Conservation (phyloP, 2,113 vertebrate species). For the Odobenus rosmarus region DNA sequence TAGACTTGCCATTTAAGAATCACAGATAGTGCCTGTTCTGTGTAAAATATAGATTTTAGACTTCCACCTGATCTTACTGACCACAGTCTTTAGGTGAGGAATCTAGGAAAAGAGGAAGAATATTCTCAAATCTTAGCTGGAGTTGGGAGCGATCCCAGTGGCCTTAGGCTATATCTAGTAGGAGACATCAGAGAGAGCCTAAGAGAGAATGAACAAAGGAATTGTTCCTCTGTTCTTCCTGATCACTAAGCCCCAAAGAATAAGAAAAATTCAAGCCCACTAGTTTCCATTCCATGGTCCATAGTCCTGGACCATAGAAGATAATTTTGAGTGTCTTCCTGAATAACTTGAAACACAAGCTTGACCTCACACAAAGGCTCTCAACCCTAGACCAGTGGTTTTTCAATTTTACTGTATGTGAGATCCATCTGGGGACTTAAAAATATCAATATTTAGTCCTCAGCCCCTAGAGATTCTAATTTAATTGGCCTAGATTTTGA, state of each 20-base stretch:
- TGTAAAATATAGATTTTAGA: neutral
- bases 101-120: neutral
- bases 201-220: neutral
- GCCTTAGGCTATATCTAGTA: neutral
- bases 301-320: neutral
- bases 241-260: neutral
- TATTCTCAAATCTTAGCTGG: neutral
- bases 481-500: neutral
- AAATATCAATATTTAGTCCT: neutral
- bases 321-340: neutral
- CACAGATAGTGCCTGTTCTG: neutral
- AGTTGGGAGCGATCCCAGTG: neutral
- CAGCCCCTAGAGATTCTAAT: neutral
- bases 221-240: neutral
- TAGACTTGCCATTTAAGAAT: neutral
- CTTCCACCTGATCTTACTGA: neutral
- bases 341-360: neutral
- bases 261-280: neutral
- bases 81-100: neutral
- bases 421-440: neutral
- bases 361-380: neutral
- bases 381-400: neutral
- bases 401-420: neutral
- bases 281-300: neutral
- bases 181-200: neutral